Percentiles rank a stretch among this genome's conserved stretches.
Evolutionary conservation across 1,140 invertebrate species (phyloP).

Genomic region (Delia radicum): DNA sequence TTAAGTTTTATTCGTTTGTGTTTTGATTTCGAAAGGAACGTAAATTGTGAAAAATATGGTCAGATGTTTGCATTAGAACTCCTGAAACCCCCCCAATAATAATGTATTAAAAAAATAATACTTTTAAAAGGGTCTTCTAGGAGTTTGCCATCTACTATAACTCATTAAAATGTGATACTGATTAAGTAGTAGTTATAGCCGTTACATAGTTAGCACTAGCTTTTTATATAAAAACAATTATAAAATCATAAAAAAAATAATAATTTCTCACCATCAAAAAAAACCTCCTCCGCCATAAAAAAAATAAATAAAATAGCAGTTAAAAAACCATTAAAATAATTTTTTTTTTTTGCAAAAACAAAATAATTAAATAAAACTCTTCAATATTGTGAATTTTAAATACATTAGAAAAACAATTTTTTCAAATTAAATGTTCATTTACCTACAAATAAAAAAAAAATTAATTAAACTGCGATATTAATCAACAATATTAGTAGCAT

Average conservation of each 20-base stretch:
- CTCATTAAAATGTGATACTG: slow-evolving; percentile 23
- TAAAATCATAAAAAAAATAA: background rate
- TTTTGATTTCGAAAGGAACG: slow-evolving; percentile 22
- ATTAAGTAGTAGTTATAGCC: slow-evolving; percentile 19
- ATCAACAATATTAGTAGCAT: background rate
- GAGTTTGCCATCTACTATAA: slow-evolving; percentile 23
- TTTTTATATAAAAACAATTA: background rate
- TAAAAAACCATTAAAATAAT: background rate
- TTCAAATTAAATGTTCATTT: background rate
- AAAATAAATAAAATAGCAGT: background rate
- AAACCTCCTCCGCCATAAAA: background rate
- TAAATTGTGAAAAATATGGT: slow-evolving; percentile 24
- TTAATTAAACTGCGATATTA: slow-evolving; percentile 15
- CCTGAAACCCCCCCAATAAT: background rate
- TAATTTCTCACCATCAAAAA: background rate
- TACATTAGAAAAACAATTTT: background rate
- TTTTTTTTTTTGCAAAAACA: background rate
- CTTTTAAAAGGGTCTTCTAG: background rate
- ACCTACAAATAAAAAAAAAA: background rate
- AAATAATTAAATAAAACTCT: background rate
- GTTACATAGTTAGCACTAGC: slow-evolving; percentile 20
- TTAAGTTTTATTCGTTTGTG: slow-evolving; percentile 18
- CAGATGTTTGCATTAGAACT: slow-evolving; percentile 22
- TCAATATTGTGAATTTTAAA: slow-evolving; percentile 14
- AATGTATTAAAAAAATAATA: slow-evolving; percentile 8